Evolutionary conservation across 2,888 invertebrate species (phyloP), one percentile per base, ranked within the genome.

Genomic region (Nomada goodeniana): DNA sequence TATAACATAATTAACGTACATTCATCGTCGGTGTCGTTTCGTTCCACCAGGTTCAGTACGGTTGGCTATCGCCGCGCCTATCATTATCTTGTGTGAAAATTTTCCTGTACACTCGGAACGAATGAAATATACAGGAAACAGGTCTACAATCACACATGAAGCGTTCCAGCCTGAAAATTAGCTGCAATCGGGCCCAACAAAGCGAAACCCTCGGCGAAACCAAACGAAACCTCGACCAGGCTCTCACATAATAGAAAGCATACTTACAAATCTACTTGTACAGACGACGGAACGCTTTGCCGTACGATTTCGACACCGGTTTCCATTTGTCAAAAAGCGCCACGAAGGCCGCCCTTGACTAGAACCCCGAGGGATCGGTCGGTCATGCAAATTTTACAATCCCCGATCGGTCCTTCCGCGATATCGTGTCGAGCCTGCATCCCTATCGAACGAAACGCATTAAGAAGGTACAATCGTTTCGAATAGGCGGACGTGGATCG

Each of bases 221-320:
- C 50, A 59, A 75, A 71, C 60, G 60, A 63, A 71, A 61, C 44
- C 71, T 65, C 53, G 64, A 71, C n/a, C 76, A 73, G 64, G 47
- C 52, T 83, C 72, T 23, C 61, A 59, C 83, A 23, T 57, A 70
- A 80, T 73, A 47, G 67, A 74, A 81, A 81, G 80, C 81, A 73
- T 70, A 75, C 76, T 63, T 67, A 44, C 47, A 23, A 57, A 65
- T 42, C 55, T 65, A 50, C 20, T 61, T 53, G n/a, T n/a, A n/a
- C 20, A 23, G n/a, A 57, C 11, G 13, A 26, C 26, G 26, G 20
- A 26, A 57, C 26, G 26, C 57, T 53, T 57, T 23, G 57, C 57
- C 29, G 23, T 59, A 15, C 52, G 55, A 13, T 26, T 7, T 57
- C 20, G 20, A 71, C 23, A 57, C 18, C 44, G 18, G 18, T 67